Conservation (phyloP, 2,797 vertebrate genomes). For the Liasis olivaceus region DNA sequence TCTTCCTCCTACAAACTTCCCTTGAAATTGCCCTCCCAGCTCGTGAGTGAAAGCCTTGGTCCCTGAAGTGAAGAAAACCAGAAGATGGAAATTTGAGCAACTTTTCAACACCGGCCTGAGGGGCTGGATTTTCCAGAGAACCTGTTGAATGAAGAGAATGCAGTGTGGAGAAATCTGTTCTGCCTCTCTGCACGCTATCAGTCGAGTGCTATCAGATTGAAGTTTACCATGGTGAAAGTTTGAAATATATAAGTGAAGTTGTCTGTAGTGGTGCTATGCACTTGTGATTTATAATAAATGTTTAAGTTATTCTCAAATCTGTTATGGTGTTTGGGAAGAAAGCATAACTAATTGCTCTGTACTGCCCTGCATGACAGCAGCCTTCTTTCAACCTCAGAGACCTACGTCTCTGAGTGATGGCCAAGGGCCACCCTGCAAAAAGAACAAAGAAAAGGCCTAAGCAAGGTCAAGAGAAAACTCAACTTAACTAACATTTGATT, state of each 20-base stretch:
- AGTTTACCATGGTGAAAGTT: constrained; percentile 16
- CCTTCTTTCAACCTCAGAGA: neutral
- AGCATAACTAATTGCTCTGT: neutral
- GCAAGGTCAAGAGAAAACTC: neutral
- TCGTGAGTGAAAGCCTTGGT: constrained; percentile 4
- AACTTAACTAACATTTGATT: neutral
- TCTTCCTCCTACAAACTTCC: neutral
- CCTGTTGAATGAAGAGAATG: constrained; percentile 19
- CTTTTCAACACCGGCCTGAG: constrained; percentile 34
- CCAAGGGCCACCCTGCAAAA: neutral
- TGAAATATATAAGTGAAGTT: neutral
- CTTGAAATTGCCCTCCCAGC: constrained; percentile 13
- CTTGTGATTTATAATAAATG: constrained; percentile 6
- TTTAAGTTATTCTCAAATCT: neutral
- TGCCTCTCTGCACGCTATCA: constrained; percentile 43
- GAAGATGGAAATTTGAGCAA: constrained; percentile 20
- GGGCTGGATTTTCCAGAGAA: constrained; percentile 58
- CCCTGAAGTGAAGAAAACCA: constrained; percentile 23
- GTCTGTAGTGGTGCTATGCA: constrained; percentile 4
- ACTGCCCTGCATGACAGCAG: neutral
- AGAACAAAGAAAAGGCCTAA: neutral
- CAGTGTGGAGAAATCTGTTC: constrained; percentile 41
- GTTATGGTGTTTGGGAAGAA: neutral
- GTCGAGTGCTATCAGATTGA: neutral
- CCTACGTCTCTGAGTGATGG: neutral